phyloP scores from a whole-genome alignment of 2,888 invertebrate species.

The Scaptomyza polygonia region DNA sequence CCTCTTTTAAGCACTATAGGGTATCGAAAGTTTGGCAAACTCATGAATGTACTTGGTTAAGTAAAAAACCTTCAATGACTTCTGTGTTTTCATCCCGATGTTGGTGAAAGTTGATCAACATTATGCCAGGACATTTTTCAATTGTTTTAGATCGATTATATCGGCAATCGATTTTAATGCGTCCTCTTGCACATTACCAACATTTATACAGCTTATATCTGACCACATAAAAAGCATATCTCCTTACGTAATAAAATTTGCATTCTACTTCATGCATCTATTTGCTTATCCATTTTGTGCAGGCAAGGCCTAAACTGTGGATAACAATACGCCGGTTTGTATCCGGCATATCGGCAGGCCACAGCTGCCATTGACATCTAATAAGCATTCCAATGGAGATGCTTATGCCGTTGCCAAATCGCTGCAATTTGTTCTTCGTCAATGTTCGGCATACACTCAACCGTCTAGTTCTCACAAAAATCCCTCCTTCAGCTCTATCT shows the following conservation, averaged over 20 bases:
- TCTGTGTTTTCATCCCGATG: neutral
- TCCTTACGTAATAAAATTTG: neutral
- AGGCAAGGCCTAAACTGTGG: constrained; percentile 1
- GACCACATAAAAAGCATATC: neutral
- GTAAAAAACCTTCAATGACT: neutral
- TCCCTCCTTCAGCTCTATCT: neutral
- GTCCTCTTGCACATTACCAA: too few relatives aligned
- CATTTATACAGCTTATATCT: neutral
- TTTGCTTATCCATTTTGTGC: constrained; percentile 2
- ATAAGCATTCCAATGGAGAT: constrained; percentile 34
- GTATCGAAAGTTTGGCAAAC: too few relatives aligned
- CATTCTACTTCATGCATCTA: neutral
- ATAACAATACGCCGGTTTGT: constrained; percentile 35
- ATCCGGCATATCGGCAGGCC: constrained; percentile 4
- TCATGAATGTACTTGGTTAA: too few relatives aligned
- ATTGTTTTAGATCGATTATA: too few relatives aligned
- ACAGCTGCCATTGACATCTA: constrained; percentile 27
- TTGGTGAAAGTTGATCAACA: neutral
- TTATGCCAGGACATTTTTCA: neutral
- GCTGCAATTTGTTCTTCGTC: constrained; percentile 28
- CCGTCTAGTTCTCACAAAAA: constrained; percentile 11
- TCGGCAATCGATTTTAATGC: too few relatives aligned
- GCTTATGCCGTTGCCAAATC: constrained; percentile 6
- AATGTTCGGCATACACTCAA: constrained; percentile 37
- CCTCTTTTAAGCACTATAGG: too few relatives aligned